Evolutionary conservation across 2,797 vertebrate genomes (phyloP), one percentile per base, ranked within the genome.

Genomic region (Triplophysa bombifrons): DNA sequence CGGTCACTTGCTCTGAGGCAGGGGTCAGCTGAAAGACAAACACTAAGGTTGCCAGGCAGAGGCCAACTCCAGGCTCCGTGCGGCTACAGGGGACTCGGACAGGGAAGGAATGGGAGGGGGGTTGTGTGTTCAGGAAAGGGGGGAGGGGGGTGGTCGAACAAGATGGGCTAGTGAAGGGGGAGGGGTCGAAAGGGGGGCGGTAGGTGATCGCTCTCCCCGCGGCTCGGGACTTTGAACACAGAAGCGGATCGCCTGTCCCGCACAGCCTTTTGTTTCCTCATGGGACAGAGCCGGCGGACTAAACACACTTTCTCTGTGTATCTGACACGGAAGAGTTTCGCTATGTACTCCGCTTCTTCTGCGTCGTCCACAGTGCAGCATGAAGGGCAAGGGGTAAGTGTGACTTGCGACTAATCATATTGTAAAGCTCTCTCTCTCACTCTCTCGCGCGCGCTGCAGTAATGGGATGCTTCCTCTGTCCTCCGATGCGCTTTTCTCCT

Each of bases 1-100:
- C 48, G 48, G 73, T 70, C 53, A 56, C 63, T 72, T 46, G 17
- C 65, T 25, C 80, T 19, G 89, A 91, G 88, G 89, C 94, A 94
- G 95, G 94, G 95, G 95, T 98, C 95, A 95, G 90, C 94, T 96
- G 92, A 96, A 96, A 97, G 95, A 94, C 95, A 95, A 96, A 95
- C 90, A 91, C 88, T 91, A 87, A 92, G 94, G 88, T 89, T 86
- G 84, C 78, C 25, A 71, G 83, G 66, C 78, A 73, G 76, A 87
- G 68, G 78, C 78, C 77, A 86, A 84, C 88, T 87, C 86, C 87
- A 85, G 87, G 87, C 85, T 85, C 83, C 72, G 67, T 68, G 76
- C 66, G 38, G 68, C 88, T 90, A 88, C 74, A 86, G 80, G 56
- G 77, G 85, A 89, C 84, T 91, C 87, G 58, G 82, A 82, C 72